Percentiles rank a stretch among this genome's conserved stretches.
Evolutionary conservation across 1,140 invertebrate species (phyloP).

Genomic region (Drosophila ohnishii): DNA sequence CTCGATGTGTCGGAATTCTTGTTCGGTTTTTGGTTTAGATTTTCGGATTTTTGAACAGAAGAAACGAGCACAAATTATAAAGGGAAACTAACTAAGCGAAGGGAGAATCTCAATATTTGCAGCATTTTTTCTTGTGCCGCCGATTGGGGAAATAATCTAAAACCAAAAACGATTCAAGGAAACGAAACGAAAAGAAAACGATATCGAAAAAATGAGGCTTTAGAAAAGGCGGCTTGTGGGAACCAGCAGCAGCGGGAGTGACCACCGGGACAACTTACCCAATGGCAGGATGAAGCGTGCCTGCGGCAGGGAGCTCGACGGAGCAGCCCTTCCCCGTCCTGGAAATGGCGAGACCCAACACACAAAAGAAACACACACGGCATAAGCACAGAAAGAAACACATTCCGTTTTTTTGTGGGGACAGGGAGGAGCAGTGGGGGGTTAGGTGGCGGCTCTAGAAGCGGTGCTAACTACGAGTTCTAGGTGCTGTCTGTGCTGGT

Average conservation of each 20-base stretch:
- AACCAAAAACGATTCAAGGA: slow-evolving; percentile 50
- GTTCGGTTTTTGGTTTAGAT: slow-evolving; percentile 26
- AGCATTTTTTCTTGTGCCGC: slow-evolving; percentile 78
- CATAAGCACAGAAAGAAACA: slow-evolving; percentile 56
- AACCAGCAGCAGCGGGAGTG: slow-evolving; percentile 10
- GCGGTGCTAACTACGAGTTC: slow-evolving; percentile 55
- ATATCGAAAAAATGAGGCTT: slow-evolving; percentile 7
- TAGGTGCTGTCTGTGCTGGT: slow-evolving; percentile 52
- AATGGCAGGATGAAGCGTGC: slow-evolving; percentile 79
- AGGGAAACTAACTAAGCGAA: slow-evolving; percentile 44
- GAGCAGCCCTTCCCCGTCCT: slow-evolving; percentile 56
- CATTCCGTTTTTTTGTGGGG: slow-evolving; percentile 47
- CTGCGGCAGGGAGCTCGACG: slow-evolving; percentile 50
- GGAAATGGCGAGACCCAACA: slow-evolving; percentile 53
- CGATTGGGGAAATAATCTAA: slow-evolving; percentile 83
- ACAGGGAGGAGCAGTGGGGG: slow-evolving; percentile 14
- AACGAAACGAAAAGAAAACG: slow-evolving; percentile 33
- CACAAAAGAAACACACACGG: slow-evolving; percentile 50
- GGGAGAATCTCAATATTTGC: slow-evolving; percentile 69
- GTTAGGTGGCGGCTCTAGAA: slow-evolving; percentile 53
- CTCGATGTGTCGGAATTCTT: slow-evolving; percentile 80
- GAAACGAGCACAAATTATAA: slow-evolving; percentile 53
- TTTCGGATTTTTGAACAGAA: slow-evolving; percentile 28
- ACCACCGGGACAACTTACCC: slow-evolving; percentile 69
- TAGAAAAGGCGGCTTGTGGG: slow-evolving; percentile 14